A percentile compares a stretch with the other conserved stretches of the same genome.
Conservation (phyloP, 2,888 invertebrate genomes). For the Dicranocentrus wangi region DNA sequence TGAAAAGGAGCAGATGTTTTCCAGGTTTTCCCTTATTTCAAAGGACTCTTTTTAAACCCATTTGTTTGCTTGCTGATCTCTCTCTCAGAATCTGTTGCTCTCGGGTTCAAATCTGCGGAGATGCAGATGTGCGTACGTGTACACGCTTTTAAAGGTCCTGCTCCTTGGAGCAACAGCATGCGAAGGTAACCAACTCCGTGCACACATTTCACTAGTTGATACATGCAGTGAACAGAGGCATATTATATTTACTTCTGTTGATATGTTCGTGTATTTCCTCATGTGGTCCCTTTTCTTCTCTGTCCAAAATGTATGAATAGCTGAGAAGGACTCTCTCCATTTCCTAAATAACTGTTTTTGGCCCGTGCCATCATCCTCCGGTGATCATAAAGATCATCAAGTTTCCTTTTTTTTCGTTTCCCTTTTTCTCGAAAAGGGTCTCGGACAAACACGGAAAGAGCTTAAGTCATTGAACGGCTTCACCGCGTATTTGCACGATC, state of each 20-base stretch:
- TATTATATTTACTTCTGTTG: constrained; percentile 18
- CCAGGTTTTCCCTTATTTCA: constrained; percentile 45
- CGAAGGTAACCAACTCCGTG: not conserved
- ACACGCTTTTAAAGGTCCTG: not conserved
- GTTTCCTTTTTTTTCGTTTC: constrained; percentile 50
- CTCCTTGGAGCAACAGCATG: not conserved
- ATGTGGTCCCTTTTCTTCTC: constrained; percentile 2
- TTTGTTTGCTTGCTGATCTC: constrained; percentile 55
- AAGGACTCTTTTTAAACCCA: constrained; percentile 13
- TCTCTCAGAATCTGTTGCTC: not conserved
- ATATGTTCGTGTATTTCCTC: not conserved
- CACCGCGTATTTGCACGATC: not conserved
- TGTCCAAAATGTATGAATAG: not conserved
- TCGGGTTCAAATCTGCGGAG: constrained; percentile 25
- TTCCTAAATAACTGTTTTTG: constrained; percentile 49
- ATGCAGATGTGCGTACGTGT: constrained; percentile 48
- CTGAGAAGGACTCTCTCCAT: not conserved
- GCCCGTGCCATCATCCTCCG: constrained; percentile 58
- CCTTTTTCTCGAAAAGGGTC: constrained; percentile 32
- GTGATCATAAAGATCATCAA: constrained; percentile 59
- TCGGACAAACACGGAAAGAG: not conserved
- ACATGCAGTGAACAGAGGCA: not conserved
- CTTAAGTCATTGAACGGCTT: not conserved
- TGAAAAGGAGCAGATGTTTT: constrained; percentile 58
- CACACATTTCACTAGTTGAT: too few species aligned